These are phyloP conservation scores for Thomomys bottae DNA, from an alignment of 2,113 vertebrate species.

Conservation along the genomic window DNA sequence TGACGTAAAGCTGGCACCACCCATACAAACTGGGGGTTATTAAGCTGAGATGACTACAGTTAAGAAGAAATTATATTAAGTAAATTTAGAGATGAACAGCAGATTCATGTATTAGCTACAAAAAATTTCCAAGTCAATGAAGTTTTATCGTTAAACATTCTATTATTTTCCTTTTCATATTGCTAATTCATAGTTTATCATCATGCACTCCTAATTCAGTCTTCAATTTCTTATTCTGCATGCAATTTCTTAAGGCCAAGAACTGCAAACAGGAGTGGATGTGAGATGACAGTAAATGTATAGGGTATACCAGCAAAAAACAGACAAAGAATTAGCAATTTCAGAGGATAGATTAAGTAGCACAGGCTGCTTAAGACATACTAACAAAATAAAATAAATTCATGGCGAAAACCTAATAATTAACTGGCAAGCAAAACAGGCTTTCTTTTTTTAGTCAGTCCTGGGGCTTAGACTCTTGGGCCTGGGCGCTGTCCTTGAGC, in stretches of 20 bases:
- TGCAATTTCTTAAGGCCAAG: constrained; percentile 74
- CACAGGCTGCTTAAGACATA: constrained; percentile 60
- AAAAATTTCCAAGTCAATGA: constrained; percentile 54
- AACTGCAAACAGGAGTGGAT: constrained; percentile 77
- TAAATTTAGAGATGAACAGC: constrained; percentile 67
- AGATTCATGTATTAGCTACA: constrained; percentile 59
- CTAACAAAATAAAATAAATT: constrained; percentile 48
- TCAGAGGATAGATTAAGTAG: constrained; percentile 75
- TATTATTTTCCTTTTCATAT: constrained; percentile 21
- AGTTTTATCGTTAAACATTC: constrained; percentile 55
- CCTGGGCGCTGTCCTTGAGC: too few relatives aligned
- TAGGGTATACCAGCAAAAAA: constrained; percentile 70
- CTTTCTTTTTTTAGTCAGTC: too few relatives aligned
- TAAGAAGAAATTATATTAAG: constrained; percentile 80
- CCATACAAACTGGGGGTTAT: constrained; percentile 96
- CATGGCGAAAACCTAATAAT: constrained; percentile 39
- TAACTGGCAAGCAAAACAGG: constrained; percentile 46
- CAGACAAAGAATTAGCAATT: constrained; percentile 75
- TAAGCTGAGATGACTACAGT: constrained; percentile 94
- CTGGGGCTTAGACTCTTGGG: too few relatives aligned
- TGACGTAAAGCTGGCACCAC: constrained; percentile 98
- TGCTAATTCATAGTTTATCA: constrained; percentile 59
- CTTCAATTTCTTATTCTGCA: constrained; percentile 72
- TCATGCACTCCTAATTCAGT: constrained; percentile 70
- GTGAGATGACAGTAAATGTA: constrained; percentile 74